Evolutionary conservation across 2,797 vertebrate genomes (phyloP), one percentile per base, ranked within the genome.

Genomic region (Thamnophis elegans): DNA sequence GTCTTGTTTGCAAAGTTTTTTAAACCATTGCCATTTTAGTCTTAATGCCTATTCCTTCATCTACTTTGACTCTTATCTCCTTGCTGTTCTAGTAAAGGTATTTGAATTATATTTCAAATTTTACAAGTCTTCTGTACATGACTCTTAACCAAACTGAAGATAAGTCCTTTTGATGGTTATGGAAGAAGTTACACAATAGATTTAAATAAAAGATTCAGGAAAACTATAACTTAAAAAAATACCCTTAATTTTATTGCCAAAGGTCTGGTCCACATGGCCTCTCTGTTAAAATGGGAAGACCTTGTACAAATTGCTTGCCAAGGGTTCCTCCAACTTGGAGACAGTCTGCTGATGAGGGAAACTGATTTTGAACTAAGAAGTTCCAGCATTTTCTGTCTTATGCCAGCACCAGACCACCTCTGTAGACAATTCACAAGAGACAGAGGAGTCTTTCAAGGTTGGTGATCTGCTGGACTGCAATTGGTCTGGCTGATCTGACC

Each of bases 181-280:
- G 20, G 10, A 42, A 4, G 1, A 20, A 59, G 89, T 36, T 73
- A 73, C 68, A 73, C 68, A 20, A 16, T 36, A 26, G 54, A 22
- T 26, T 55, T 82, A 94, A 93, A 82, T 10, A 89, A 85, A 87
- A 95, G 90, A 60, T 60, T 82, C 25, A 0, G 62, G 92, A 89
- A 95, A 95, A 95, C 54, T 88, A 56, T 91, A 94, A 94, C 93
- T 95, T 94, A 4, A 86, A 85, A 85, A n/a, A 26, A 47, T 26
- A 12, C 3, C 4, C n/a, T 87, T n/a, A 55, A 20, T 87, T 87
- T 88, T 56, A 73, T 73, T 73, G 65, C n/a, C n/a, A 32, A 32
- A 73, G 32, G 68, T 32, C 65, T 73, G 14, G 1, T 36, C 7
- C 16, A 73, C 16, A 36, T 36, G 32, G 32, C 16, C 68, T 73